Conservation (phyloP, 2,888 invertebrate species). For the Herminia tarsipennalis region DNA sequence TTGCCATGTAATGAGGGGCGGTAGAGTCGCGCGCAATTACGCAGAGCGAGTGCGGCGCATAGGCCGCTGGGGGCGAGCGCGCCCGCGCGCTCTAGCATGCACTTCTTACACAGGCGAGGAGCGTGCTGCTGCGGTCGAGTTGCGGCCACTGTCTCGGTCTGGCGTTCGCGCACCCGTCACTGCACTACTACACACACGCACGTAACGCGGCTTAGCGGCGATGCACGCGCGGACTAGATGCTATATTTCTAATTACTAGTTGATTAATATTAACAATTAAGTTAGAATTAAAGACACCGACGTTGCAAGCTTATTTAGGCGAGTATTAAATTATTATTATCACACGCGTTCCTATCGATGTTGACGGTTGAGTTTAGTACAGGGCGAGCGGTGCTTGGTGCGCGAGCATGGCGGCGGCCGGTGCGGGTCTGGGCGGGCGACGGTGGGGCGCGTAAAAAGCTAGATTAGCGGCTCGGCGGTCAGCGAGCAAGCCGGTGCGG, state of each 20-base stretch:
- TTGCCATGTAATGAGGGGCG: conserved; percentile 67
- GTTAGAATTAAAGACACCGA: conserved; percentile 84
- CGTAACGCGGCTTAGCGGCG: conserved; percentile 58
- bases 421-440: conserved; percentile 77
- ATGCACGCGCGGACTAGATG: conserved; percentile 55
- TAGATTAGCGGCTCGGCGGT: conserved; percentile 85
- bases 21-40: conserved; percentile 75
- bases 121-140: conserved; percentile 48
- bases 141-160: conserved; percentile 52
- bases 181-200: conserved; percentile 72
- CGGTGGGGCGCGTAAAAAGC: conserved; percentile 84
- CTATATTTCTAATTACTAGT: conserved; percentile 62
- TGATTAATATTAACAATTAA: conserved; percentile 79
- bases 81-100: conserved; percentile 77
- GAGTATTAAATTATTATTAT: conserved; percentile 82
- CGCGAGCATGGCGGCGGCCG: conserved; percentile 82
- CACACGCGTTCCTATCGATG: conserved; percentile 84
- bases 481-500: conserved; percentile 84
- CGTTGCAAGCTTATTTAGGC: conserved; percentile 84
- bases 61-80: conserved; percentile 77
- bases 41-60: conserved; percentile 81
- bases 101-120: conserved; percentile 63
- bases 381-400: conserved; percentile 84
- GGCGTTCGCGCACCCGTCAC: conserved; percentile 65
- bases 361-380: conserved; percentile 82